Evolutionary conservation across 2,797 vertebrate genomes (phyloP), one percentile per base, ranked within the genome.

Genomic region (Pelodytes ibericus): DNA sequence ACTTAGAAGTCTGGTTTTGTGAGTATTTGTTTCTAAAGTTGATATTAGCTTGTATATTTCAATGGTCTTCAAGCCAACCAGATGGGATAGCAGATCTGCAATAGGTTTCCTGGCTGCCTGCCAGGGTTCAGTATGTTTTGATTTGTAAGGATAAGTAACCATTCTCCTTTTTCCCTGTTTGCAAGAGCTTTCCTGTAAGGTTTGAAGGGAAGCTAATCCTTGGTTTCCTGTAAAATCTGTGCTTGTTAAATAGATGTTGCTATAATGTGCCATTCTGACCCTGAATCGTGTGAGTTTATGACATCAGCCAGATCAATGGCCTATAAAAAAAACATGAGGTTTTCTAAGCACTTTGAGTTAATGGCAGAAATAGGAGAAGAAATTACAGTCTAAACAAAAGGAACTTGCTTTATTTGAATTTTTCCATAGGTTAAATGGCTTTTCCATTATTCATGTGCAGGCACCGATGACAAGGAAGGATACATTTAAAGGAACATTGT

Each of bases 21-120:
- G 80, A 86, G 74, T 89, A 89, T 88, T 89, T 85, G 85, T 87
- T 87, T 85, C 84, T 88, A 86, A 89, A 90, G 84, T 86, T 87
- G 84, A 60, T 82, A 89, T 88, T 90, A 85, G 78, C 81, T 90
- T 91, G 86, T 91, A 88, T 91, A 90, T 89, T 87, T 83, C 83
- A 70, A 85, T 84, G 83, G 83, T 86, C 85, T 89, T 83, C 82
- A 85, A 87, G 83, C 85, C 84, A 87, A 88, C 80, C 89, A 92
- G 90, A 92, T 91, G 91, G 88, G 81, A 81, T 79, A 87, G 82
- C 86, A 90, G 86, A 89, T 86, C 88, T 87, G 83, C 81, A 88
- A 85, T 87, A 83, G 84, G 86, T 86, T 76, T 59, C 29, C 80
- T 93, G 91, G 90, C 90, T 82, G 80, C 15, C 82, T 89, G 90